These are phyloP conservation scores for Nephrocerus scutellatus DNA, from an alignment of 2,888 invertebrate genomes.

Conservation along the genomic window DNA sequence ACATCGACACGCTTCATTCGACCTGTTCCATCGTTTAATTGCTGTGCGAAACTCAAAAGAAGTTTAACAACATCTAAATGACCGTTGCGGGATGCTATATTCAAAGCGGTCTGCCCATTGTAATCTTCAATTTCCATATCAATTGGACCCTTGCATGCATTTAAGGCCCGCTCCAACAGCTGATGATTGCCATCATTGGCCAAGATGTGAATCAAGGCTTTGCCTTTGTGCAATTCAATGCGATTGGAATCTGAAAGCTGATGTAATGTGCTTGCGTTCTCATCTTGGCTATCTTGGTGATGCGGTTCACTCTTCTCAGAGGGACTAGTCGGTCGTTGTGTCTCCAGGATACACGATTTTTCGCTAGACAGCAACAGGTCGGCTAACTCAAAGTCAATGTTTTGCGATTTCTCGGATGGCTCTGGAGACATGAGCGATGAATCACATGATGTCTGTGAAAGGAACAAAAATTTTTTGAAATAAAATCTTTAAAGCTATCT, in stretches of 20 bases:
- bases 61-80: conserved; percentile 65
- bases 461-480: background rate
- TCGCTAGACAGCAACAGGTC: conserved; percentile 46
- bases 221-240: conserved; percentile 51
- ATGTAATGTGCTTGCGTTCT: conserved; percentile 43
- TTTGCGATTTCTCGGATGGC: conserved; percentile 45
- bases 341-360: conserved; percentile 44
- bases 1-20: conserved; percentile 56
- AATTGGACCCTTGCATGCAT: conserved; percentile 52
- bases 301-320: conserved; percentile 45
- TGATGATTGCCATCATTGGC: conserved; percentile 69
- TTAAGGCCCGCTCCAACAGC: conserved; percentile 56
- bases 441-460: conserved; percentile 40
- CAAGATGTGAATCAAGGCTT: conserved; percentile 68
- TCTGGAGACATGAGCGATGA: conserved; percentile 47
- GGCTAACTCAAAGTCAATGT: conserved; percentile 47
- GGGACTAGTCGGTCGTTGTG: conserved; percentile 42
- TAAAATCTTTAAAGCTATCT: background rate
- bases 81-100: conserved; percentile 75
- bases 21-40: conserved; percentile 41
- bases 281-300: conserved; percentile 43
- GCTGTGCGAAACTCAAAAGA: conserved; percentile 46
- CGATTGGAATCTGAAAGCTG: conserved; percentile 46
- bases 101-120: conserved; percentile 79
- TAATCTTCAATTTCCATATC: conserved; percentile 60